Evolutionary conservation across 2,113 vertebrate genomes (phyloP).

Genomic region (Tragelaphus scriptus): DNA sequence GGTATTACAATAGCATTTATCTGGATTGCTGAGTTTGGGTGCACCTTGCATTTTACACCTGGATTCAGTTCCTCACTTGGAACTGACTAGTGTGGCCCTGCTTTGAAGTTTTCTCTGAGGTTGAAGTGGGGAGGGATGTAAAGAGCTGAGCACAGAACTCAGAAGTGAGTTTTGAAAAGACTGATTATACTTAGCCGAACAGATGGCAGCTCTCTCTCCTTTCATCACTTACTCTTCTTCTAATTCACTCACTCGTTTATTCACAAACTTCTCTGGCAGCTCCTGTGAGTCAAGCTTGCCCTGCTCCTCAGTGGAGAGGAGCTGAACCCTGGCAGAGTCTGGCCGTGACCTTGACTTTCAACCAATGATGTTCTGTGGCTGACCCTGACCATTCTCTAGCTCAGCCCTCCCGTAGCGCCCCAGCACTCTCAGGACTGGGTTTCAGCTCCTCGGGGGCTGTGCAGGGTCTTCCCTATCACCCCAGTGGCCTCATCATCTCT

Average conservation of each 20-base stretch:
- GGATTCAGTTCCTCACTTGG: not conserved
- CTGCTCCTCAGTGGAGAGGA: not conserved
- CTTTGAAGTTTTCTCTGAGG: not conserved
- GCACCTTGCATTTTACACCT: too few relatives aligned
- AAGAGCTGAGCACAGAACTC: not conserved
- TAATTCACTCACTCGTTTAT: not conserved
- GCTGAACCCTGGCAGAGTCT: not conserved
- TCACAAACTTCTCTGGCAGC: not conserved
- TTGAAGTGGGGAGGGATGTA: not conserved
- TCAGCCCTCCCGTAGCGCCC: rapidly evolving
- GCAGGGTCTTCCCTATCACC: not conserved
- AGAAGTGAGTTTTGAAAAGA: not conserved
- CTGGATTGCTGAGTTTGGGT: not conserved
- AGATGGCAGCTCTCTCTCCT: not conserved
- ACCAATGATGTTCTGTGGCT: rapidly evolving
- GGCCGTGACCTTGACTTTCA: not conserved
- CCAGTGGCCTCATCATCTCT: not conserved
- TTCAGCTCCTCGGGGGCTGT: not conserved
- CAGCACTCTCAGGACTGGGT: not conserved
- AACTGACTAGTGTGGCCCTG: too few relatives aligned
- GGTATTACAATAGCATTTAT: not conserved
- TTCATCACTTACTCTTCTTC: not conserved
- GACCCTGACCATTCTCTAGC: not conserved
- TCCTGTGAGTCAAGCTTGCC: not conserved
- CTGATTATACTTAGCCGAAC: not conserved